Conservation (phyloP, 2,113 vertebrate species). For the Axis porcinus region DNA sequence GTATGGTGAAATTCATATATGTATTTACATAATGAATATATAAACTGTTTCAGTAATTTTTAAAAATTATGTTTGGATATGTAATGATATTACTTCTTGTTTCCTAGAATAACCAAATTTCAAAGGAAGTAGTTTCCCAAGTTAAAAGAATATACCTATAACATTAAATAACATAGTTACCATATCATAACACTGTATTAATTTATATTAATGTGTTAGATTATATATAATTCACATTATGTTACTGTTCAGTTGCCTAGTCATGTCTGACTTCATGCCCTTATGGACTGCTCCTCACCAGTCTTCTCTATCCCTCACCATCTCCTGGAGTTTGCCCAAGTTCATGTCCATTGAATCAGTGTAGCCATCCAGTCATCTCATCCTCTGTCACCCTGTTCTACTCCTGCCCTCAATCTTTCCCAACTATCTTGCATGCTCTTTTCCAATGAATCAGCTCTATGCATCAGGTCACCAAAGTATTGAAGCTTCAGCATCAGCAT, state of each 20-base stretch:
- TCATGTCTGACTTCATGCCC: not conserved
- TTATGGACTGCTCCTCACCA: not conserved
- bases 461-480: not conserved
- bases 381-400: not conserved
- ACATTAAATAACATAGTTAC: not conserved
- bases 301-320: not conserved
- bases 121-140: not conserved
- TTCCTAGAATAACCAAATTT: not conserved
- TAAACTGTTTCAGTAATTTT: not conserved
- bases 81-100: not conserved
- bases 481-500: not conserved
- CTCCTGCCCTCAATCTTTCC: not conserved
- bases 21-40: not conserved
- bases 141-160: not conserved
- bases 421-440: not conserved
- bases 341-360: not conserved
- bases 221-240: not conserved
- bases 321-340: not conserved
- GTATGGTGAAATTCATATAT: not conserved
- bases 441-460: not conserved
- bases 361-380: not conserved
- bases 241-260: not conserved
- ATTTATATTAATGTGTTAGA: not conserved
- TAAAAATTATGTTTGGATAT: not conserved
- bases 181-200: not conserved